These are phyloP conservation scores for Poeciliopsis occidentalis DNA, from an alignment of 2,113 vertebrate genomes.

Conservation along the genomic window DNA sequence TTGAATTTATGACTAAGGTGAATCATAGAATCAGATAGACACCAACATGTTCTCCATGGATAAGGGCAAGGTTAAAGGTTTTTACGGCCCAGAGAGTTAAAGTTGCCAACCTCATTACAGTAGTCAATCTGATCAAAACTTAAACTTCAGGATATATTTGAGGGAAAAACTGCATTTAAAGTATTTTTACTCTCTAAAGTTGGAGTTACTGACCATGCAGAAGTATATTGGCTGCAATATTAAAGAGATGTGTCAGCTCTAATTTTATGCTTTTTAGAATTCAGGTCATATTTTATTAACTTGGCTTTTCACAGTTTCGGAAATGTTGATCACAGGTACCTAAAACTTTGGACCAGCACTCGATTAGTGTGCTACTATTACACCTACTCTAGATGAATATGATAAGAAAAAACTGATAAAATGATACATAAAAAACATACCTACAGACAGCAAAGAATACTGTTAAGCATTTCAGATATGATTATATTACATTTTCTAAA, in stretches of 20 bases:
- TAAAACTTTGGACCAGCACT: background rate
- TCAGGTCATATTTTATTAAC: conserved; percentile 1
- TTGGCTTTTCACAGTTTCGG: background rate
- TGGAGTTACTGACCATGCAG: background rate
- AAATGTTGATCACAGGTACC: background rate
- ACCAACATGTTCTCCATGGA: no score
- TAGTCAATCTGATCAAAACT: no score
- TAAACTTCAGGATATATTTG: background rate
- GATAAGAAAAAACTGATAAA: background rate
- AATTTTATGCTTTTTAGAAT: conserved; percentile 13
- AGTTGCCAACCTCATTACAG: no score
- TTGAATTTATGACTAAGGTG: no score
- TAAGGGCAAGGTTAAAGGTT: no score
- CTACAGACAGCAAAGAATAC: background rate
- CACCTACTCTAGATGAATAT: background rate
- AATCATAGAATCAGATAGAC: no score
- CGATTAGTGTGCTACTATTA: background rate
- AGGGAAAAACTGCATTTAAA: background rate
- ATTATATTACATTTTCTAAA: background rate
- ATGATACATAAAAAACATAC: background rate
- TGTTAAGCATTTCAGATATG: background rate
- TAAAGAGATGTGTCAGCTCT: conserved; percentile 3
- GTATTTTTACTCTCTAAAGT: background rate
- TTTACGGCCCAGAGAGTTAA: no score
- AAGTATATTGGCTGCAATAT: conserved; percentile 1